Evolutionary conservation across 30 jellyfish, hydroid and myxozoan species (phyloP), one percentile per base, ranked within the genome.

Genomic region (Aurelia coerulea): DNA sequence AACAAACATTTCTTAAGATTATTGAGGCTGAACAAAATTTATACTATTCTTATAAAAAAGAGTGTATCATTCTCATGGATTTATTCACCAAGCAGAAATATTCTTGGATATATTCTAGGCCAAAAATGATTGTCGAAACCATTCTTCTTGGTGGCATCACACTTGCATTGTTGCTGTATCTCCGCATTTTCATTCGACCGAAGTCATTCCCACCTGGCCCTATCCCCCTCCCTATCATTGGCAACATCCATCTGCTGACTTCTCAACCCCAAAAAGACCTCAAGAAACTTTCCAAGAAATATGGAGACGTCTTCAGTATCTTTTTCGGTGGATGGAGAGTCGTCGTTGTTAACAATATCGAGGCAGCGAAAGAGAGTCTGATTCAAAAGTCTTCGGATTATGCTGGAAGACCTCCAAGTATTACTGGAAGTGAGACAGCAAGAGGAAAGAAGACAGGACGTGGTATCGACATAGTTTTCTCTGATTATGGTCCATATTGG

Each of bases 401-500:
- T 89, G 97, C 97, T 29, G 92, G 92, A 16, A 73, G 92, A 70
- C 97, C 97, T 42, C 80, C 73, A 29, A 67, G 73, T 63, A 16
- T 62, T 29, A 59, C 90, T 41, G 83, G 91, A 17, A 41, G 56
- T 12, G 84, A 65, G 16, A 54, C 78, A 58, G 88, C 95, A 13
- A 82, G 88, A 65, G 97, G 97, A 4, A 33, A 90, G 62, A 59
- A 64, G 42, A 81, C 91, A 16, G 91, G 91, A 9, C 68, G 91
- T 17, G 92, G 92, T 52, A 70, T 83, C 33, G 89, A 71, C 63
- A 90, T 90, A 9, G 95, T 65, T 4, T 83, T 74, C 29, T 52
- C 88, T 3, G 95, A 84, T 41, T 90, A 90, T 84, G 97, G 97
- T 8, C 84, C 89, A n/a, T 79, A 54, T 42, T 83, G 95, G 91